These are phyloP conservation scores for Drosophila lini DNA, from an alignment of 1,140 invertebrate species.

Conservation along the genomic window DNA sequence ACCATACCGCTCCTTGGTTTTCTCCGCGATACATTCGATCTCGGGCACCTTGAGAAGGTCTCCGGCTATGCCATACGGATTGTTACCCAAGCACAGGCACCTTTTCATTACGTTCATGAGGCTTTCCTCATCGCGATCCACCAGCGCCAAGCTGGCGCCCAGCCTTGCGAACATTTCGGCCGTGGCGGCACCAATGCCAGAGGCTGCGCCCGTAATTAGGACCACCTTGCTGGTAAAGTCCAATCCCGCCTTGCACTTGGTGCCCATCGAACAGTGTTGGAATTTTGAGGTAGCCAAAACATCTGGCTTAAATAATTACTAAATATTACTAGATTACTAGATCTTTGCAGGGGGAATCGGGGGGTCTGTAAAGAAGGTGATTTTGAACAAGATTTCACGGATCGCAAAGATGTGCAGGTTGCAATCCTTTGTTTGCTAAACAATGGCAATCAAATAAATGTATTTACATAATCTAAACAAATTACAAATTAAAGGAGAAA, in stretches of 20 bases:
- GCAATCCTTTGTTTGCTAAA: not conserved
- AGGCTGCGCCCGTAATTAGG: slow-evolving; percentile 92
- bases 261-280: slow-evolving; percentile 18
- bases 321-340: slow-evolving; percentile 1
- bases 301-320: not conserved
- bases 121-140: slow-evolving; percentile 89
- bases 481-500: not conserved
- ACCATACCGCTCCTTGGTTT: slow-evolving; percentile 90
- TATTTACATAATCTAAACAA: slow-evolving; percentile 4
- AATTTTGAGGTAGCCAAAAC: slow-evolving; percentile 3
- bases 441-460: not conserved
- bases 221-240: slow-evolving; percentile 89
- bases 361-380: not conserved
- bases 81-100: slow-evolving; percentile 7
- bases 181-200: slow-evolving; percentile 93
- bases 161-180: slow-evolving; percentile 91
- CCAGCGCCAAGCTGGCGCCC: slow-evolving; percentile 89
- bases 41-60: slow-evolving; percentile 85
- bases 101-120: slow-evolving; percentile 61
- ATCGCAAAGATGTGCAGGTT: no score
- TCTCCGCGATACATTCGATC: slow-evolving; percentile 85
- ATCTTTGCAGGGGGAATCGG: not conserved
- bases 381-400: not conserved
- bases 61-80: slow-evolving; percentile 26
- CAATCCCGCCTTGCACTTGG: slow-evolving; percentile 20